phyloP scores from a whole-genome alignment of 1,140 invertebrate genomes.

The Scaptomyza hsui region DNA sequence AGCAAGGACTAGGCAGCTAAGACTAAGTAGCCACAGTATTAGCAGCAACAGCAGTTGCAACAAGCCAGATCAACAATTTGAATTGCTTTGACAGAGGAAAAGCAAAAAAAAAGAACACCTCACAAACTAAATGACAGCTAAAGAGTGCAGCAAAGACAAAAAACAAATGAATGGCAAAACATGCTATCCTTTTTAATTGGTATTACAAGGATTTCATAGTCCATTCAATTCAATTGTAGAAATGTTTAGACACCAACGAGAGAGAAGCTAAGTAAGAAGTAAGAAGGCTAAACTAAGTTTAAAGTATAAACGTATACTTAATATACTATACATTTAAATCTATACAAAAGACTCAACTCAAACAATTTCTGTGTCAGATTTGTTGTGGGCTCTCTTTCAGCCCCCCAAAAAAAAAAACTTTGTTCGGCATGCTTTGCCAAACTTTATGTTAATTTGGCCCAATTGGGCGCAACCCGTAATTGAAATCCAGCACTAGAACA shows the following conservation, averaged over 20 bases:
- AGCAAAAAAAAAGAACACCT: neutral
- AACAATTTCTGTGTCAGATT: neutral
- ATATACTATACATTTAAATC: no score
- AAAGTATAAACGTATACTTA: no score
- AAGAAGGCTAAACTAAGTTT: no score
- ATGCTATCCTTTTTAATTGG: neutral
- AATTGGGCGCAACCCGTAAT: constrained; percentile 73
- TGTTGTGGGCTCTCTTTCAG: neutral
- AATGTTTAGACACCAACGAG: neutral
- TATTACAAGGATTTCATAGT: neutral
- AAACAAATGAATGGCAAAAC: neutral
- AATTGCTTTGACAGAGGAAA: neutral
- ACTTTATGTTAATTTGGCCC: constrained; percentile 74
- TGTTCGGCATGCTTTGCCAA: constrained; percentile 64
- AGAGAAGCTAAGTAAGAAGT: neutral
- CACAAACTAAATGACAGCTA: neutral
- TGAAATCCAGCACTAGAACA: constrained; percentile 59
- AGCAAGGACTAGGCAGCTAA: constrained; percentile 27
- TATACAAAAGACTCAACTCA: neutral
- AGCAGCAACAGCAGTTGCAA: constrained; percentile 39
- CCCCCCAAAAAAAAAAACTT: constrained; percentile 31
- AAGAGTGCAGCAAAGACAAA: neutral
- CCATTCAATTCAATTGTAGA: neutral
- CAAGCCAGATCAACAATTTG: constrained; percentile 11
- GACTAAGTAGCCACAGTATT: constrained; percentile 60